Conservation (phyloP, 1,140 invertebrate species). For the Mercenaria mercenaria region DNA sequence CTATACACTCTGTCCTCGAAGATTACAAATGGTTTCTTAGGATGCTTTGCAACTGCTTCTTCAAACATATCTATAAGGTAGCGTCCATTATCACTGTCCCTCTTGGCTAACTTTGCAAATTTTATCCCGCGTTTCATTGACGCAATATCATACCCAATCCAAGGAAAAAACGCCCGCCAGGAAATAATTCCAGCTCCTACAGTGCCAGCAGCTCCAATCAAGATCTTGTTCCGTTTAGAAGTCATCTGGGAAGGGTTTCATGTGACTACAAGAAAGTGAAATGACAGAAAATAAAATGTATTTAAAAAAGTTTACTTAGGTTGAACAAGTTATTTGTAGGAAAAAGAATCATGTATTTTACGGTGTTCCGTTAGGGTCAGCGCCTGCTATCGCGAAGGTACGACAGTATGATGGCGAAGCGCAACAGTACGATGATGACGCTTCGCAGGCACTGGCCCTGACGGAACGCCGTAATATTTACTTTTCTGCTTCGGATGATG, state of each 20-base stretch:
- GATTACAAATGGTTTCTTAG: slow-evolving; percentile 74
- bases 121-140: slow-evolving; percentile 57
- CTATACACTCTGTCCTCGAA: slow-evolving; percentile 77
- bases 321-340: too few relatives aligned
- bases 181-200: slow-evolving; percentile 53
- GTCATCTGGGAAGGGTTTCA: slow-evolving; percentile 52
- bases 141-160: slow-evolving; percentile 72
- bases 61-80: slow-evolving; percentile 79
- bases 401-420: too few relatives aligned
- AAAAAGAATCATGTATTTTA: too few relatives aligned
- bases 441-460: too few relatives aligned
- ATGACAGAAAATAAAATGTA: too few relatives aligned
- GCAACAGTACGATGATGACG: too few relatives aligned
- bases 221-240: slow-evolving; percentile 48
- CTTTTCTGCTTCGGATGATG: too few relatives aligned
- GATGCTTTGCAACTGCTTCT: slow-evolving; percentile 66
- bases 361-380: too few relatives aligned
- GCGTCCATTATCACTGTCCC: slow-evolving; percentile 36
- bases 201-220: slow-evolving; percentile 49
- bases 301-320: too few relatives aligned
- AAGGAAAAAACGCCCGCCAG: slow-evolving; percentile 71
- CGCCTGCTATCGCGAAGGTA: too few relatives aligned
- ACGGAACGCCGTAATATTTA: too few relatives aligned
- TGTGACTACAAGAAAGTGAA: too few relatives aligned
- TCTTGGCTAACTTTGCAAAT: not conserved